These are phyloP conservation scores for Sylvia atricapilla DNA, from an alignment of 2,113 vertebrate genomes.

Conservation along the genomic window DNA sequence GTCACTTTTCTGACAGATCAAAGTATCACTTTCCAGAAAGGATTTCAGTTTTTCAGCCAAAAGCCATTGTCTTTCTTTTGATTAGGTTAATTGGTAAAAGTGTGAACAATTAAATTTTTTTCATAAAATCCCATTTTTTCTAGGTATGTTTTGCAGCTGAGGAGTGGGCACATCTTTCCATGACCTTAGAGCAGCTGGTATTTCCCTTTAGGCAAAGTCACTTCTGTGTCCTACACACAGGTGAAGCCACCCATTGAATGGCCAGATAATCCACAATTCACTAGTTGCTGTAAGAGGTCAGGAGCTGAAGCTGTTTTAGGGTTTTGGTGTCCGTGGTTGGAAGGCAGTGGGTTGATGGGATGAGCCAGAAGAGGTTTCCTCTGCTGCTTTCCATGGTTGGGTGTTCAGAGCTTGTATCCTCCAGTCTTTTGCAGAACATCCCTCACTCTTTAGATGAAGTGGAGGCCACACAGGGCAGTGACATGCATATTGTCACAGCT, in stretches of 20 bases:
- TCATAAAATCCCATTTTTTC: neutral
- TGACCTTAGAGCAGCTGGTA: neutral
- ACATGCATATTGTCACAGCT: neutral
- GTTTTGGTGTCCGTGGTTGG: neutral
- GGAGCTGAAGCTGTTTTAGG: neutral
- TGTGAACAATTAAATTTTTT: neutral
- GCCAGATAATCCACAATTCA: neutral
- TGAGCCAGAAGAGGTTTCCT: neutral
- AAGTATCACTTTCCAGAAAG: neutral
- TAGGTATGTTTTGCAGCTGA: neutral
- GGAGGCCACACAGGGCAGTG: neutral
- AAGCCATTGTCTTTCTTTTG: neutral
- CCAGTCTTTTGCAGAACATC: neutral
- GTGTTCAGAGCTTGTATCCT: neutral
- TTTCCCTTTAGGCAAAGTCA: neutral
- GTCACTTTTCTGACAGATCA: neutral
- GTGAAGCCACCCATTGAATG: neutral
- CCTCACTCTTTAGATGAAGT: neutral
- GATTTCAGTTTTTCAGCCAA: neutral
- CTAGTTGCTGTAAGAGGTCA: neutral
- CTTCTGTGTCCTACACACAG: neutral
- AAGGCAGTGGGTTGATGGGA: neutral
- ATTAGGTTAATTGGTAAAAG: neutral
- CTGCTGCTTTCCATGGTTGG: neutral
- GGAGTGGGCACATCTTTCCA: neutral